A percentile compares a stretch with the other conserved stretches of the same genome.
Evolutionary conservation across 2,113 vertebrate genomes (phyloP).

Genomic region (Limnothrissa miodon): DNA sequence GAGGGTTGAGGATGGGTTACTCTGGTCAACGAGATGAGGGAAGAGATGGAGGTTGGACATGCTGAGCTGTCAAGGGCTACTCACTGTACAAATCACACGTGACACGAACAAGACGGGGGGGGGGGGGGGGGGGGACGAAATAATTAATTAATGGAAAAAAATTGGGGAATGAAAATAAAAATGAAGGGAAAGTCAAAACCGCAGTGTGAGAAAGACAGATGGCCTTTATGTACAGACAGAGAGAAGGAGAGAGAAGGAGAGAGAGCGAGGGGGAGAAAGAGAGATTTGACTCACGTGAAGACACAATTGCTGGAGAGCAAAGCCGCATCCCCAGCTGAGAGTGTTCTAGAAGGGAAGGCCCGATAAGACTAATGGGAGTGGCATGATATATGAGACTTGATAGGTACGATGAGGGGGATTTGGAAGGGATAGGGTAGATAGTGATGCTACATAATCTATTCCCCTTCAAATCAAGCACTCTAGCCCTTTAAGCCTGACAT

Average conservation of each 20-base stretch:
- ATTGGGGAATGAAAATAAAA: background rate
- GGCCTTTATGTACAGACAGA: background rate
- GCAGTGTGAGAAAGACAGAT: background rate
- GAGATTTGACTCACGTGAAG: background rate
- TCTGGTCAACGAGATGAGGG: background rate
- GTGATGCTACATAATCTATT: slow-evolving; percentile 72
- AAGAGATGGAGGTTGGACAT: background rate
- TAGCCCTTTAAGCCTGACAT: slow-evolving; percentile 72
- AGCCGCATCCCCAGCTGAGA: slow-evolving; percentile 11
- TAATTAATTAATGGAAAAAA: background rate
- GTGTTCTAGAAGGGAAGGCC: slow-evolving; percentile 26
- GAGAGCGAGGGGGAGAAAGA: no score
- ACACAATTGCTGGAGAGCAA: background rate
- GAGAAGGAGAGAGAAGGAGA: no score
- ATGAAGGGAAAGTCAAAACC: background rate
- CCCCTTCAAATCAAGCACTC: slow-evolving; percentile 71
- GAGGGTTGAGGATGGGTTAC: slow-evolving; percentile 9
- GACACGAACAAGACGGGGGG: background rate
- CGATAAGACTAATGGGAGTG: slow-evolving; percentile 65
- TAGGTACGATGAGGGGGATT: slow-evolving; percentile 75
- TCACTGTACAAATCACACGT: background rate
- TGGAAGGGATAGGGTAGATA: slow-evolving; percentile 72
- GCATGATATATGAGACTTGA: slow-evolving; percentile 64
- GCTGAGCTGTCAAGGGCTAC: background rate
- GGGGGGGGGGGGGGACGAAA: no score